Base-by-base conservation (phyloP, 2,888 invertebrate species). In the Odontocerum albicorne region DNA sequence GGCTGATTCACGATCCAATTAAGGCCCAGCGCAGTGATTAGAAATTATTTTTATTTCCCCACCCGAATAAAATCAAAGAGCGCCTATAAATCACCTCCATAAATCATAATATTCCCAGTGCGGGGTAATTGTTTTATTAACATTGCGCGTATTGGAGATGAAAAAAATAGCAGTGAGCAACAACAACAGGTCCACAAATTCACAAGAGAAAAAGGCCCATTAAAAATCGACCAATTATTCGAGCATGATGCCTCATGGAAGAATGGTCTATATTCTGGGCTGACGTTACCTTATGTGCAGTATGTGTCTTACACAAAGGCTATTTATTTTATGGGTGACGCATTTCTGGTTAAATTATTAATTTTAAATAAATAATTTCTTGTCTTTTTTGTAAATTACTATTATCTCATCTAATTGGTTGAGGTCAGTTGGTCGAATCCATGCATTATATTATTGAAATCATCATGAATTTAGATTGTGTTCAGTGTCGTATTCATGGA, bases 181-280 rank as follows among this genome's bases (percentile, higher is more conserved):
- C 20, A 42, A 42, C 42, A 42, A n/a, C n/a, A n/a, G n/a, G 42
- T 42, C 21, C 21, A 42, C 42, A 20, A 46, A 47, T 38, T 47
- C 47, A 36, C 47, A 13, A 38, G 36, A 36, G 47, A 47, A 38
- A 16, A 15, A 33, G 27, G 44, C 35, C 49, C 22, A 49, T 55
- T 49, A 55, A 55, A 53, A 49, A 55, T 42, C 43, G 49, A 42
- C 54, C 53, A 53, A 53, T 53, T 53, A 53, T 31, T 27, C 27
- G 6, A 10, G 10, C 27, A 27, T 27, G 27, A 10, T 27, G 27
- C 27, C 27, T 10, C 27, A 10, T 27, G 6, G 27, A 27, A n/a
- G n/a, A n/a, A n/a, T n/a, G n/a, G n/a, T n/a, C n/a, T n/a, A n/a
- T n/a, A n/a, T n/a, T n/a, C 27, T 7, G 27, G 27, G 27, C 27